Conservation (phyloP, 1,140 invertebrate genomes). For the Aricia agestis region DNA sequence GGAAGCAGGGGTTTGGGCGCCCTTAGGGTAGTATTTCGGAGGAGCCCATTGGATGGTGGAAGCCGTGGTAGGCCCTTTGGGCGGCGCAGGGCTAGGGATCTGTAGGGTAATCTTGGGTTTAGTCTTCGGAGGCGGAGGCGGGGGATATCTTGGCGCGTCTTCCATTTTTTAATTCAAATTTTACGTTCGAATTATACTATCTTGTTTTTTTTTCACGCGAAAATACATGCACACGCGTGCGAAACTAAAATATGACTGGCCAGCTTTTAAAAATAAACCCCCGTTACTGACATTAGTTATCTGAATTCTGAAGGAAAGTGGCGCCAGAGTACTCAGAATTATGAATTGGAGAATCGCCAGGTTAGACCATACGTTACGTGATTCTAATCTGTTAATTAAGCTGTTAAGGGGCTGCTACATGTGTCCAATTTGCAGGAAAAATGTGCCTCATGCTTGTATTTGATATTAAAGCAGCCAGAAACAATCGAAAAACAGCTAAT, state of each 20-base stretch:
- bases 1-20: conserved; percentile 72
- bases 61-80: conserved; percentile 49
- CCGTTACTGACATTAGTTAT: conserved; percentile 15
- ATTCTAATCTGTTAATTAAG: conserved; percentile 9
- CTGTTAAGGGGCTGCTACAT: background rate
- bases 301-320: conserved; percentile 7
- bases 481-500: no score
- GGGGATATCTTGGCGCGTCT: conserved; percentile 45
- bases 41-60: conserved; percentile 70
- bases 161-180: conserved; percentile 37
- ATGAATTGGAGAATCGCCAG: background rate
- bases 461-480: background rate
- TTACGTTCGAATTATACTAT: conserved; percentile 22
- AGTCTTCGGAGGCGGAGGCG: conserved; percentile 56
- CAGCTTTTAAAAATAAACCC: conserved; percentile 66
- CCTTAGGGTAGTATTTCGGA: conserved; percentile 49
- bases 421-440: background rate
- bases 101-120: conserved; percentile 77
- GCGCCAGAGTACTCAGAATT: background rate
- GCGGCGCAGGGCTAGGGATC: conserved; percentile 63
- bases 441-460: background rate
- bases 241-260: conserved; percentile 48
- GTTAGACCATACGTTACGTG: background rate
- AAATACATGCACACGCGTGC: conserved; percentile 44
- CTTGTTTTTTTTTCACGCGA: conserved; percentile 24